Base-by-base conservation (phyloP, 2,797 vertebrate genomes). In the Loris lydekkerianus region DNA sequence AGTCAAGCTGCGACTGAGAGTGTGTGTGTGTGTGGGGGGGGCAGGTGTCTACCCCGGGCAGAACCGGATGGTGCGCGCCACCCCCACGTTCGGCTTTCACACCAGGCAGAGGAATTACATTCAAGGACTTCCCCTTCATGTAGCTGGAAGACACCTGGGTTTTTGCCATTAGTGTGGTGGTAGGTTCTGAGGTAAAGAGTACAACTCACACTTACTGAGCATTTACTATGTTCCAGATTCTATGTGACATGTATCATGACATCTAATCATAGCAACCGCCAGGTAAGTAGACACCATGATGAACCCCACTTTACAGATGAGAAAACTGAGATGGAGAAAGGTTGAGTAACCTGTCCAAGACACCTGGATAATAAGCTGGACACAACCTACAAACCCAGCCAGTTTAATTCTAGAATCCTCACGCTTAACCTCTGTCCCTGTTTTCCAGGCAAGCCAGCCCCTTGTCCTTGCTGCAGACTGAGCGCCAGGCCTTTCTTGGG, bases 21-120 rank as follows among this genome's bases (percentile, higher is more conserved):
- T 25, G 31, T 20, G 31, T 31, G 27, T 0, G 1, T 40, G 40
- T 3, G 40, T 2, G 46, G 46, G 43, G 29, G 25, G 25, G 7
- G 18, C 17, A 23, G 63, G 56, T 4, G 80, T 72, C 37, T 67
- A 75, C 27, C 37, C 53, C 2, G 4, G 40, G 60, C 23, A 21
- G 6, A 14, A 37, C 58, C 9, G 20, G 9, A 5, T 0, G 15
- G 63, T 13, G 27, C 49, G 23, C 0, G 3, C 17, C 11, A 21
- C 21, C 14, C 29, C 10, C 5, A 0, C 2, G 17, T 3, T 15
- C 11, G 2, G 2, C 49, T 7, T 7, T 25, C 3, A 5, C 5
- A 27, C 25, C 70, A 81, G n/a, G 65, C 29, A 49, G 40, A 63
- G 25, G 23, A 11, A 13, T 18, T 13, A 9, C 9, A 4, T 31